These are phyloP conservation scores for Myzus persicae DNA, from an alignment of 1,140 invertebrate genomes.

Conservation along the genomic window DNA sequence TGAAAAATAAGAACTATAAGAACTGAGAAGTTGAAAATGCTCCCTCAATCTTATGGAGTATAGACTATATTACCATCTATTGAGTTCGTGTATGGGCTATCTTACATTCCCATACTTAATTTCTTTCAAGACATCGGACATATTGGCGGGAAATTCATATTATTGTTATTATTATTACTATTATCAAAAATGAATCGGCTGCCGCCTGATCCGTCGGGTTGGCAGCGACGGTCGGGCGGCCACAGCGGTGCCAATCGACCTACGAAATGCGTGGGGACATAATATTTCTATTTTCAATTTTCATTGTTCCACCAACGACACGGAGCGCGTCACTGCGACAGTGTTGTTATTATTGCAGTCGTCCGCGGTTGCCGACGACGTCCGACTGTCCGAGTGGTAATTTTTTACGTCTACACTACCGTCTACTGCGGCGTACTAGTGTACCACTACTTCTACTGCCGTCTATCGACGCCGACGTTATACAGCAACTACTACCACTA, in stretches of 20 bases:
- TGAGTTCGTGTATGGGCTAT: too few species aligned
- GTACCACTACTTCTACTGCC: not conserved
- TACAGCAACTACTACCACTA: not conserved
- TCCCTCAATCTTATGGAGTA: fast-evolving
- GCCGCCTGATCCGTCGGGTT: not conserved
- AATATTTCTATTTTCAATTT: not conserved
- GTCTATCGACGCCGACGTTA: not conserved
- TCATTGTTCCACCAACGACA: not conserved
- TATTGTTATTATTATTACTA: not conserved
- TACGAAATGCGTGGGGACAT: not conserved
- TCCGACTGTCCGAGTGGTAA: not conserved
- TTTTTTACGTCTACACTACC: not conserved
- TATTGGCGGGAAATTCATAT: constrained; percentile 5
- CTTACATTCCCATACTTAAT: not conserved
- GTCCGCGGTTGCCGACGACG: not conserved
- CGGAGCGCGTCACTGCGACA: not conserved
- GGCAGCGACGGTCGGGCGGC: not conserved
- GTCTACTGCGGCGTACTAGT: not conserved
- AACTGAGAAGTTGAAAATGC: too few species aligned
- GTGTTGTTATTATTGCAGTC: constrained; percentile 2
- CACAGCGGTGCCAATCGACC: not conserved
- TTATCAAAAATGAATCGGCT: not conserved
- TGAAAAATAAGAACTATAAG: too few species aligned
- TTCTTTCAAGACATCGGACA: not conserved
- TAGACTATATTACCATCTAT: too few species aligned